phyloP scores from a whole-genome alignment of 2,113 vertebrate species.

The Picathartes gymnocephalus region DNA sequence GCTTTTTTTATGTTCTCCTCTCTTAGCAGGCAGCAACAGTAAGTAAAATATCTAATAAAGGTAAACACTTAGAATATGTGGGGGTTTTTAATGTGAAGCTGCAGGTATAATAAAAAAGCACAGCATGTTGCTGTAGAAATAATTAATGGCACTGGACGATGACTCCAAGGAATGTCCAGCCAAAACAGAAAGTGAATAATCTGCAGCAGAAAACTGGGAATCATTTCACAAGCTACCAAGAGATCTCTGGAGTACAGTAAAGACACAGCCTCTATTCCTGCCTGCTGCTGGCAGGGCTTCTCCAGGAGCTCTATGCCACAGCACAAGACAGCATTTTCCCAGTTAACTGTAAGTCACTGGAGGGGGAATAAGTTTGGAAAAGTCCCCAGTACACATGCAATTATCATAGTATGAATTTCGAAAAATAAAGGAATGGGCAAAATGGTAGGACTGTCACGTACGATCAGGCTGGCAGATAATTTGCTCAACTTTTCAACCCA shows the following conservation, averaged over 20 bases:
- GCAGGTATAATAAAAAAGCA: not conserved
- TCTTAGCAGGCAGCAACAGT: not conserved
- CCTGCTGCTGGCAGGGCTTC: not conserved
- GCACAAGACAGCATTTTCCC: not conserved
- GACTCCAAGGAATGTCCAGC: not conserved
- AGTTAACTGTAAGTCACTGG: not conserved
- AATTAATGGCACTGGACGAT: not conserved
- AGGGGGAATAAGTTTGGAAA: not conserved
- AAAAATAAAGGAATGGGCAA: not conserved
- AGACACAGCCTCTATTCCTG: not conserved
- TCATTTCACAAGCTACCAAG: not conserved
- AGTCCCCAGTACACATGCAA: not conserved
- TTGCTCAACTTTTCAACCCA: not conserved
- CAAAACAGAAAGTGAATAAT: constrained; percentile 1
- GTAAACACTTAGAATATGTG: not conserved
- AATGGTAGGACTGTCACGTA: not conserved
- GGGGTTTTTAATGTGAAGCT: not conserved
- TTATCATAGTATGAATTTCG: not conserved
- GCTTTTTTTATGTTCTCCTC: not conserved
- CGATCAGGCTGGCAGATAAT: not conserved
- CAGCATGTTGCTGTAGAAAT: not conserved
- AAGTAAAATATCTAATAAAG: not conserved
- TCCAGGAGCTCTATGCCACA: not conserved
- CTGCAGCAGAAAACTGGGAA: constrained; percentile 4
- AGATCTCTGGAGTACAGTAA: not conserved